These are phyloP conservation scores for Incurvaria masculella DNA, from an alignment of 2,888 invertebrate genomes.

Conservation along the genomic window DNA sequence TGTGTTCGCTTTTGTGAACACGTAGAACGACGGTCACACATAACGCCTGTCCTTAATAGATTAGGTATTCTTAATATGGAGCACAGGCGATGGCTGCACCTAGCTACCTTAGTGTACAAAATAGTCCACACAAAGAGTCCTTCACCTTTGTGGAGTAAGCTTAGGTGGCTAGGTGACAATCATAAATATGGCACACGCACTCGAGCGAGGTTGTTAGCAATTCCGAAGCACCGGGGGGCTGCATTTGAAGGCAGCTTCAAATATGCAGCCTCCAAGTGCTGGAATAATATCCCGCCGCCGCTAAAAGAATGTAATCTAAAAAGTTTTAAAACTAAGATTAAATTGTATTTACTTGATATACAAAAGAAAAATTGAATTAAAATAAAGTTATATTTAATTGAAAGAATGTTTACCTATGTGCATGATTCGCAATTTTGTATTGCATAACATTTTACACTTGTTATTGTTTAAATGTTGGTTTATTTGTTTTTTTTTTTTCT, in stretches of 20 bases:
- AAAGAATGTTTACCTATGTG: too few species aligned
- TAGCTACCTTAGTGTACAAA: neutral
- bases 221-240: neutral
- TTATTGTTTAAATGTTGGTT: too few species aligned
- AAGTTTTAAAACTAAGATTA: too few species aligned
- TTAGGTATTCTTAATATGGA: neutral
- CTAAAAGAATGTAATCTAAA: too few species aligned
- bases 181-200: neutral
- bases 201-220: neutral
- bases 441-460: too few species aligned
- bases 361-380: too few species aligned
- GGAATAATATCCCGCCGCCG: neutral
- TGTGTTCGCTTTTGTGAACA: too few species aligned
- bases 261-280: neutral
- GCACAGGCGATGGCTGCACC: neutral
- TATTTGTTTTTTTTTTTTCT: too few species aligned
- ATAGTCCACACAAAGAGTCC: neutral
- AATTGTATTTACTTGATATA: too few species aligned
- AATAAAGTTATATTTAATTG: too few species aligned
- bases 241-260: neutral
- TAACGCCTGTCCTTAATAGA: neutral
- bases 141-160: neutral
- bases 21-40: neutral
- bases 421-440: too few species aligned
- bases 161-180: neutral